Evolutionary conservation across 2,888 invertebrate species (phyloP).

Genomic region (Odontothrips loti): DNA sequence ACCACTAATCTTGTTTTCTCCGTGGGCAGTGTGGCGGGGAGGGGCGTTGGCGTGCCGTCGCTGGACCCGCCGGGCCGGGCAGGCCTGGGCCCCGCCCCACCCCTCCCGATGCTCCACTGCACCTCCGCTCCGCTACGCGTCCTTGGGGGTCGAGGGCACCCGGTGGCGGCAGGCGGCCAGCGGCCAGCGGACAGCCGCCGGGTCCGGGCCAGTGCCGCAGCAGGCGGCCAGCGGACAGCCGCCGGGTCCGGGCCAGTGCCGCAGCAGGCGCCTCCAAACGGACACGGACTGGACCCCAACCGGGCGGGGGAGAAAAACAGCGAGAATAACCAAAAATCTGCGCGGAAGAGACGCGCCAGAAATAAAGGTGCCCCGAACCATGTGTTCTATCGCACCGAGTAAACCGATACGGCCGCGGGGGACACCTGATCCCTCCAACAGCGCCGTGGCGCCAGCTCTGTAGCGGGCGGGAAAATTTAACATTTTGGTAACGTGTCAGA

Average conservation of each 20-base stretch:
- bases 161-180: background rate
- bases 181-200: background rate
- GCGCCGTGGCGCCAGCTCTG: too few relatives aligned
- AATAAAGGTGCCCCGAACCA: background rate
- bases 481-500: too few relatives aligned
- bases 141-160: conserved; percentile 1
- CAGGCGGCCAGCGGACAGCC: background rate
- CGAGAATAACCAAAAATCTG: background rate
- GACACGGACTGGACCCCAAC: background rate
- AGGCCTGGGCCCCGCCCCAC: background rate
- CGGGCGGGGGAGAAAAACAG: background rate
- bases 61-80: background rate
- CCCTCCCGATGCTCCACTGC: background rate
- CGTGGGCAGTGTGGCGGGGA: background rate
- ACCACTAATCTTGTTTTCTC: too few relatives aligned
- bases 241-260: background rate
- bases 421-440: too few relatives aligned
- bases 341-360: background rate
- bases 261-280: background rate
- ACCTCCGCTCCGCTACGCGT: background rate
- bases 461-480: too few relatives aligned
- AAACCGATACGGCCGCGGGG: too few relatives aligned
- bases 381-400: too few relatives aligned
- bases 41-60: background rate
- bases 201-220: background rate